phyloP scores from a whole-genome alignment of 2,113 vertebrate genomes.

The Daboia siamensis region DNA sequence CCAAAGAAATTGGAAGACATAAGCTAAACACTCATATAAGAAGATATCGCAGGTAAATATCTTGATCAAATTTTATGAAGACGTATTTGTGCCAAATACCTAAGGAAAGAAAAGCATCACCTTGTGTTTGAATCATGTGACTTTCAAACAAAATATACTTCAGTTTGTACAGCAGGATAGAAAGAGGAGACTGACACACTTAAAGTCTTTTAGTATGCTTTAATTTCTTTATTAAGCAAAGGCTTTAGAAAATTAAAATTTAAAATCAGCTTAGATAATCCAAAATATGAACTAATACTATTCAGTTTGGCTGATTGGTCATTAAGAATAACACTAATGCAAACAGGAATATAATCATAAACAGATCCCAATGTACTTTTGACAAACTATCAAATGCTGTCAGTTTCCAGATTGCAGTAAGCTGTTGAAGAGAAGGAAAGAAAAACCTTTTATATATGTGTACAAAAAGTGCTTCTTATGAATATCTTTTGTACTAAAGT shows the following conservation, averaged over 20 bases:
- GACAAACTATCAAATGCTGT: constrained; percentile 27
- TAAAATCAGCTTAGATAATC: background rate
- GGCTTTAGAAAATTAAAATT: background rate
- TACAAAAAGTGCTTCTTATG: background rate
- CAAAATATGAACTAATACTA: background rate
- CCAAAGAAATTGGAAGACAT: background rate
- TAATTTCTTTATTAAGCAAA: background rate
- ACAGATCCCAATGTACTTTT: constrained; percentile 57
- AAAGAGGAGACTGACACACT: background rate
- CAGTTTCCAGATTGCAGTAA: constrained; percentile 52
- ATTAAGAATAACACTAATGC: constrained; percentile 49
- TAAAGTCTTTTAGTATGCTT: background rate
- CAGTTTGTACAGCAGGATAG: background rate
- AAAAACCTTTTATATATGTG: background rate
- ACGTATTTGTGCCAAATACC: background rate
- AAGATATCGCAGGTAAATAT: background rate
- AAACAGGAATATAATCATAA: constrained; percentile 52
- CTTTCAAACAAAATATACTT: background rate
- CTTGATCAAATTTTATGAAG: background rate
- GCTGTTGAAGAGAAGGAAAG: constrained; percentile 32
- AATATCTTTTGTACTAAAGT: background rate
- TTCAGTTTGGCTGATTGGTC: constrained; percentile 40
- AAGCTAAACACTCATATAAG: background rate
- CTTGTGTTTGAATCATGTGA: background rate
- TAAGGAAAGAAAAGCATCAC: background rate